These are phyloP conservation scores for Empidonax traillii DNA, from an alignment of 2,113 vertebrate species.

Conservation along the genomic window DNA sequence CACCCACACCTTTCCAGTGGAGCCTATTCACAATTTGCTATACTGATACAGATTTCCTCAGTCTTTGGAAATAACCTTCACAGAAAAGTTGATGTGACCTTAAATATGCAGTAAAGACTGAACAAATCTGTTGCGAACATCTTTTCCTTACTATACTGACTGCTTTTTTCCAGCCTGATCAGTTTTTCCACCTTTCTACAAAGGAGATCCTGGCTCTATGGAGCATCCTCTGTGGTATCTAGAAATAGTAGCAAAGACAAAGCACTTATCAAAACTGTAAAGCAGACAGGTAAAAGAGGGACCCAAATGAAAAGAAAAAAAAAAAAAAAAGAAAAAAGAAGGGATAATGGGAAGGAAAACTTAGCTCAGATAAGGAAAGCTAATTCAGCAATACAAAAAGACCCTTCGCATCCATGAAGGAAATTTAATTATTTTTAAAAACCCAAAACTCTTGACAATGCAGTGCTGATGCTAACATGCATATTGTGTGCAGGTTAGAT, in stretches of 20 bases:
- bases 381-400: background rate
- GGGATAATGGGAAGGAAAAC: background rate
- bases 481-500: background rate
- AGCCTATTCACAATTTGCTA: background rate
- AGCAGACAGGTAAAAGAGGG: background rate
- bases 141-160: background rate
- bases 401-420: background rate
- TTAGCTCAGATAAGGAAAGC: background rate
- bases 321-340: background rate
- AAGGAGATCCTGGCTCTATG: background rate
- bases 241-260: background rate
- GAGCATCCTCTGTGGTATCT: background rate
- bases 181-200: background rate
- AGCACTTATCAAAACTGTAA: background rate
- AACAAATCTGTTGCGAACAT: background rate
- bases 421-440: background rate
- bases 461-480: background rate
- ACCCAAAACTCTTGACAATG: background rate
- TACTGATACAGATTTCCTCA: background rate
- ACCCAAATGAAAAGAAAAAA: background rate
- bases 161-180: background rate
- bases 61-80: background rate
- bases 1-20: background rate
- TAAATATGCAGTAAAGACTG: background rate
- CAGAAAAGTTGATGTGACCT: background rate